Conservation (phyloP, 92 coral and sea anemone genomes). For the Umimayanthus kanabou region DNA sequence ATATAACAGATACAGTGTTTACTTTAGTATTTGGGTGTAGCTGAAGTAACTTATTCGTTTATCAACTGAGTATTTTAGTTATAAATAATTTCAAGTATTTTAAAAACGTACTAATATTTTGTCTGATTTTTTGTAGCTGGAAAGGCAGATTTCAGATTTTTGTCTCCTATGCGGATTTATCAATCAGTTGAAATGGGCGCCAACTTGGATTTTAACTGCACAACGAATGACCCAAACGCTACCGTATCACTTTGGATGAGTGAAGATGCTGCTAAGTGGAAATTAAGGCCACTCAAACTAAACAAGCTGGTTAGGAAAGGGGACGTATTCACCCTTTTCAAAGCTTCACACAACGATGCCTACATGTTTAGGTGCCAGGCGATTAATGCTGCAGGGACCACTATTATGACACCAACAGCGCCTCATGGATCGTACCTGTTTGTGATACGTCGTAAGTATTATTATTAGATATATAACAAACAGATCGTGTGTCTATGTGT, state of each 20-base stretch:
- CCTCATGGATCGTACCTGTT: background rate
- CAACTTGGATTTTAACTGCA: background rate
- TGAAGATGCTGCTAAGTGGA: background rate
- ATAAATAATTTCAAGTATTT: no score
- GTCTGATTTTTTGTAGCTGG: background rate
- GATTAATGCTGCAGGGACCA: background rate
- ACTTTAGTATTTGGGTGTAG: no score
- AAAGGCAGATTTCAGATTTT: background rate
- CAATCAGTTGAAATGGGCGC: background rate
- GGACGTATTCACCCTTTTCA: constrained; percentile 2
- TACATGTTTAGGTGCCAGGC: background rate
- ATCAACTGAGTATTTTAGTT: no score
- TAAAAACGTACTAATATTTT: background rate
- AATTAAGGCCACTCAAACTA: background rate
- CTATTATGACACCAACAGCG: background rate
- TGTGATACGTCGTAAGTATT: no score
- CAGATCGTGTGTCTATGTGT: no score
- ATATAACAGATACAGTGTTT: no score
- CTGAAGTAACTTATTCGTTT: no score
- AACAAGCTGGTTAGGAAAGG: constrained; percentile 8
- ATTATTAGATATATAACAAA: no score
- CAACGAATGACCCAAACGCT: constrained; percentile 19
- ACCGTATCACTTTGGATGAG: background rate
- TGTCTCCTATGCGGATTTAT: background rate
- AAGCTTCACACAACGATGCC: background rate